Conservation (phyloP, 1,140 invertebrate genomes). For the Rhagoletis zephyria region DNA sequence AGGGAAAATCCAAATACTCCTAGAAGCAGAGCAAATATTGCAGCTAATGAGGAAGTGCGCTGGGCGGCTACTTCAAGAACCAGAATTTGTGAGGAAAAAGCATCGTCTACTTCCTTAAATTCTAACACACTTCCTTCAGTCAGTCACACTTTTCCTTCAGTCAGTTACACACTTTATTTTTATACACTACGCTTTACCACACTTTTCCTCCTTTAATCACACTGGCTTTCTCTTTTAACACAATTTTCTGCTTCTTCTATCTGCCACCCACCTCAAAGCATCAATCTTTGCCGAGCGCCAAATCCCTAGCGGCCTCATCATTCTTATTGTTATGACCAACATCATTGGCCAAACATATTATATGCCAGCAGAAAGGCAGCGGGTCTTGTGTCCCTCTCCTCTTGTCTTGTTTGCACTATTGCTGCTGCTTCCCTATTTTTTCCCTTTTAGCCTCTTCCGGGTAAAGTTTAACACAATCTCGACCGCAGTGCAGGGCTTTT, state of each 20-base stretch:
- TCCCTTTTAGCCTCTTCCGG: constrained; percentile 26
- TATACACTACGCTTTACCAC: not conserved
- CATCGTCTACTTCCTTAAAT: not conserved
- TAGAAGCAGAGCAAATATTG: constrained; percentile 5
- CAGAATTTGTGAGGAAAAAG: not conserved
- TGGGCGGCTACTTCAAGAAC: constrained; percentile 30
- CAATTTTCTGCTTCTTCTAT: not conserved
- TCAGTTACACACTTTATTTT: not conserved
- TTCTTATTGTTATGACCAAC: constrained; percentile 55
- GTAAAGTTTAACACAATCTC: constrained; percentile 71
- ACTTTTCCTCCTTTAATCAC: not conserved
- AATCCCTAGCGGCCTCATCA: constrained; percentile 55
- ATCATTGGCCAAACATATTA: constrained; percentile 53
- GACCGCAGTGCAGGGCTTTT: constrained; percentile 60
- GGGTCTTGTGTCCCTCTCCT: not conserved
- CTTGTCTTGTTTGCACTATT: constrained; percentile 33
- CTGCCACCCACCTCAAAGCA: not conserved
- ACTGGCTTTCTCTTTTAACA: not conserved
- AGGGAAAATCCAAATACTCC: not conserved
- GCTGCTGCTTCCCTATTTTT: constrained; percentile 20
- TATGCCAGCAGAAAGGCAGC: not conserved
- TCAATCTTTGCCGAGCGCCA: constrained; percentile 13
- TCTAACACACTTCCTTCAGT: not conserved
- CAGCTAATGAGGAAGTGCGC: not conserved
- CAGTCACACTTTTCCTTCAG: not conserved